phyloP scores from a whole-genome alignment of 2,113 vertebrate genomes.

The Pteropus alecto region DNA sequence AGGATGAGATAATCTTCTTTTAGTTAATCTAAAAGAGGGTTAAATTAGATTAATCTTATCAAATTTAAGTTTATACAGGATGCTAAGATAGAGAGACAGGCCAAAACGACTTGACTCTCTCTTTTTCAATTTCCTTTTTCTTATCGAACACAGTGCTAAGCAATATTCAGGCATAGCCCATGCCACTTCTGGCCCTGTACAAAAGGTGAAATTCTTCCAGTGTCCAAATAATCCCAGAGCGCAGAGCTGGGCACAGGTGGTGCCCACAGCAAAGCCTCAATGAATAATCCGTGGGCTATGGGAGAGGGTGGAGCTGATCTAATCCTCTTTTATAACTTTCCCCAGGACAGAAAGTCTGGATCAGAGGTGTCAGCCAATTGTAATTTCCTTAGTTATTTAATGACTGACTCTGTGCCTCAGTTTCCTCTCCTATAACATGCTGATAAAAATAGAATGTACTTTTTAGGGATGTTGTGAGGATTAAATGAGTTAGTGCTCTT shows the following conservation, averaged over 20 bases:
- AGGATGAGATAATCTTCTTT: not conserved
- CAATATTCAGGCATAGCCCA: not conserved
- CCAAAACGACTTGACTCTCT: not conserved
- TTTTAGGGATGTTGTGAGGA: not conserved
- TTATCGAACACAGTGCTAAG: not conserved
- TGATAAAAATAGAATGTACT: not conserved
- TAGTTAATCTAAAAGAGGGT: not conserved
- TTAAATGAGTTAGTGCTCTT: not conserved
- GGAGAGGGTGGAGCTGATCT: not conserved
- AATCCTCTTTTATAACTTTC: not conserved
- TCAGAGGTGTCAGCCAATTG: too few relatives aligned
- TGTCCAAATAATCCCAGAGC: not conserved
- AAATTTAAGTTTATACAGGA: not conserved
- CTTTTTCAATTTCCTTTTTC: not conserved
- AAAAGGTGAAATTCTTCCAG: not conserved
- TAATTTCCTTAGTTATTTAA: not conserved
- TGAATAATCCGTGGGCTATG: not conserved
- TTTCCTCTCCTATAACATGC: not conserved
- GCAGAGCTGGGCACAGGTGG: not conserved
- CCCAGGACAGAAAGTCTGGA: not conserved
- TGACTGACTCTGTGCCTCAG: not conserved
- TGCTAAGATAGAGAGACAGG: not conserved
- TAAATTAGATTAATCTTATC: not conserved
- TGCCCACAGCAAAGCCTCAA: not conserved
- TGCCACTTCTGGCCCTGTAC: too few relatives aligned